Percentiles rank a stretch among this genome's conserved stretches.
Conservation (phyloP, 2,797 vertebrate genomes). For the Etheostoma nigrum region DNA sequence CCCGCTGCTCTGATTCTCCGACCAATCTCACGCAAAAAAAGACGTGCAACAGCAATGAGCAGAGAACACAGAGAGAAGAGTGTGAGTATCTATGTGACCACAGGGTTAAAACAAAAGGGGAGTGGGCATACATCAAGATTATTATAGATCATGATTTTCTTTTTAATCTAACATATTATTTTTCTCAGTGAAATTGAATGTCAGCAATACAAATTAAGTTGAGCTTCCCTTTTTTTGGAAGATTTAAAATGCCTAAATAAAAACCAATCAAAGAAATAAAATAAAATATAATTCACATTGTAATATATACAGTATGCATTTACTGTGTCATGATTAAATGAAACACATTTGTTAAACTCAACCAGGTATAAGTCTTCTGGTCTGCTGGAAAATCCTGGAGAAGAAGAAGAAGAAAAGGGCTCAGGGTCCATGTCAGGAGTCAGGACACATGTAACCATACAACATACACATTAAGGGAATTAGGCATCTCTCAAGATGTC, state of each 20-base stretch:
- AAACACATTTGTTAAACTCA: no score
- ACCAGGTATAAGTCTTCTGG: no score
- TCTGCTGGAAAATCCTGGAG: neutral
- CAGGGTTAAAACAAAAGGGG: no score
- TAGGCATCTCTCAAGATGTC: neutral
- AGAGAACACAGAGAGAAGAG: neutral
- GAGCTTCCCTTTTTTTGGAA: neutral
- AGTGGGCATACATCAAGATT: no score
- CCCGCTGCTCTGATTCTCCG: no score
- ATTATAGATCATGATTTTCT: neutral
- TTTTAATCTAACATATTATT: neutral
- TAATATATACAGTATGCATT: no score
- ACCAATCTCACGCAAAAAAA: neutral
- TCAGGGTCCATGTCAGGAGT: neutral
- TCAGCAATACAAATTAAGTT: neutral
- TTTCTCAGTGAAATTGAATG: neutral
- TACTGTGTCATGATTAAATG: no score
- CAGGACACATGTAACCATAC: neutral
- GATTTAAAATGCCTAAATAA: neutral
- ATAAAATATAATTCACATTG: no score
- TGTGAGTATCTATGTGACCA: no score
- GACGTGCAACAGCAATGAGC: neutral
- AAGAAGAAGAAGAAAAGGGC: neutral
- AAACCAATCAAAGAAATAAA: neutral
- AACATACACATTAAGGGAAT: neutral